Evolutionary conservation across 2,888 invertebrate genomes (phyloP), one percentile per base, ranked within the genome.

Genomic region (Diarsia brunnea): DNA sequence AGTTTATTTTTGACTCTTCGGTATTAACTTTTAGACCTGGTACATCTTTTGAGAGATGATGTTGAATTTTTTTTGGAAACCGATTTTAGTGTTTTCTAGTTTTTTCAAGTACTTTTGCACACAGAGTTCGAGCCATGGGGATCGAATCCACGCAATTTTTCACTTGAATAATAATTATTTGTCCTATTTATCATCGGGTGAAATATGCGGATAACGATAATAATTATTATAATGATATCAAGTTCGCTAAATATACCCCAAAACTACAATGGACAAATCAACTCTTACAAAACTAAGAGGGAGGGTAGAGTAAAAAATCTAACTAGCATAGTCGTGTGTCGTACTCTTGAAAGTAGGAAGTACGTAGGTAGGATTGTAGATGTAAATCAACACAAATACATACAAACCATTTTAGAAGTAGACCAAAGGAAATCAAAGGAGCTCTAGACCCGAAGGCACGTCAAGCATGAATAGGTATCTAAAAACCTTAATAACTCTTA

Each of bases 391-490:
- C 38, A 38, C 38, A 38, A 38, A 38, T 38, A 38, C 4, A 38
- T 38, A 55, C 27, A 43, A 21, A 21, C 4, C 14, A 53, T 38
- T 75, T 27, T 27, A 53, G 24, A 64, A 43, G n/a, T 21, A 51
- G 4, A 45, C 38, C 2, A 31, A 31, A 4, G 4, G 31, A 45
- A 10, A 24, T 38, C 66, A 38, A 69, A 75, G 51, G 43, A 45
- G 5, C 43, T 43, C 27, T 38, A 45, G 8, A 16, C 0, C 4
- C 58, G 19, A 4, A 21, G 11, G 2, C 21, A 55, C 31, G 47
- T 31, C 19, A 68, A 24, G 5, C 61, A 55, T 69, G 19, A 76
- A 51, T 68, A n/a, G n/a, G n/a, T n/a, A 72, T 61, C 70, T 63
- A 51, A 38, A 14, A 43, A 55, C 31, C 60, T 31, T 47, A 53